Evolutionary conservation across 2,113 vertebrate genomes (phyloP).

Genomic region (Chauna torquata): DNA sequence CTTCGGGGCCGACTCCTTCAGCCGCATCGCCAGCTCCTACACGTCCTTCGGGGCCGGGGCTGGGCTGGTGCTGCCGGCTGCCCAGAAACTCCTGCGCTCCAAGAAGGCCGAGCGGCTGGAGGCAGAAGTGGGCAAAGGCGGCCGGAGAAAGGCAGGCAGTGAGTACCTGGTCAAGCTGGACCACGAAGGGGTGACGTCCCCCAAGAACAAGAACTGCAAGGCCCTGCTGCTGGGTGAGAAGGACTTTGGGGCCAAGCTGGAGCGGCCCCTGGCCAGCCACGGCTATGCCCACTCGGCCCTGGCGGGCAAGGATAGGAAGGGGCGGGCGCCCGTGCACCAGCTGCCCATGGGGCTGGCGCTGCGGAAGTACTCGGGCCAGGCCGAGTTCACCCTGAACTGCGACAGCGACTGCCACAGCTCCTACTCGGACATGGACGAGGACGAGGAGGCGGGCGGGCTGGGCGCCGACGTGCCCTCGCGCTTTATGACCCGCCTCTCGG

Average conservation of each 20-base stretch:
- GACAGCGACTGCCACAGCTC: constrained; percentile 93
- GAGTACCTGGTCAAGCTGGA: constrained; percentile 95
- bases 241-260: constrained; percentile 80
- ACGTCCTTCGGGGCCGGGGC: constrained; percentile 80
- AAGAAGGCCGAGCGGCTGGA: constrained; percentile 79
- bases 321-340: constrained; percentile 79
- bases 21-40: constrained; percentile 94
- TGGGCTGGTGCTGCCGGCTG: constrained; percentile 75
- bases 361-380: constrained; percentile 81
- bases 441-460: constrained; percentile 84
- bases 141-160: constrained; percentile 76
- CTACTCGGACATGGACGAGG: constrained; percentile 91
- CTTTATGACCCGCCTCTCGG: constrained; percentile 89
- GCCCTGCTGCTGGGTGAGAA: constrained; percentile 85
- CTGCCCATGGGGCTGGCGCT: constrained; percentile 85
- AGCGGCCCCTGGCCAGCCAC: constrained; percentile 75
- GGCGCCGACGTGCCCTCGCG: constrained; percentile 80
- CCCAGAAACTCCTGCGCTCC: constrained; percentile 80
- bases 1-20: constrained; percentile 93
- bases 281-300: constrained; percentile 85
- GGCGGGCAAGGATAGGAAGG: constrained; percentile 87
- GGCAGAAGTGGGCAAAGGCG: constrained; percentile 68
- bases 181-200: constrained; percentile 95
- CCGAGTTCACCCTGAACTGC: constrained; percentile 85
- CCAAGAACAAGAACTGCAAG: constrained; percentile 95